Evolutionary conservation across 2,113 vertebrate species (phyloP).

Genomic region (Odocoileus virginianus): DNA sequence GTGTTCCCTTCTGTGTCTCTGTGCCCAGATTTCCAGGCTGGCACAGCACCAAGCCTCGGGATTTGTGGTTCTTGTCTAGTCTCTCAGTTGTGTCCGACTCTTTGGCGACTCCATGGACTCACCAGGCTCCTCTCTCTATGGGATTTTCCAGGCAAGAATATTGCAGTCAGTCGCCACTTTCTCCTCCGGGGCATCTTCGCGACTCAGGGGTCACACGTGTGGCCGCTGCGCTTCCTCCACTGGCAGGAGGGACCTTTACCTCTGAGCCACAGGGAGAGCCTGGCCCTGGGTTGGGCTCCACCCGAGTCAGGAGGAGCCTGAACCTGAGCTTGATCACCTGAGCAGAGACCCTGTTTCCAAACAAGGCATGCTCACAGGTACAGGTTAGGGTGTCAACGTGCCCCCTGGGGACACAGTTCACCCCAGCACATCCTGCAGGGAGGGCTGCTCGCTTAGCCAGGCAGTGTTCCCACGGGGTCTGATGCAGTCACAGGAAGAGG

Average conservation of each 20-base stretch:
- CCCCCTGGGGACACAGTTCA: fast-evolving
- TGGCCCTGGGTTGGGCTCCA: not conserved
- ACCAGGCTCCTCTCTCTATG: not conserved
- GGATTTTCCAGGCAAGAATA: not conserved
- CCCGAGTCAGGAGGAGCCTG: fast-evolving
- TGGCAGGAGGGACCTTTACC: not conserved
- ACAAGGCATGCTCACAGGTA: fast-evolving
- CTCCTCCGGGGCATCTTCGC: not conserved
- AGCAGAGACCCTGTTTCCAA: not conserved
- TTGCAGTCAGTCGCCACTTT: not conserved
- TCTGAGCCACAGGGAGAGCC: not conserved
- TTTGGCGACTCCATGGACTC: not conserved
- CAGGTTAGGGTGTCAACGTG: fast-evolving
- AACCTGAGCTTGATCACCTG: no score
- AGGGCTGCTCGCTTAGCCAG: fast-evolving
- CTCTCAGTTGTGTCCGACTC: not conserved
- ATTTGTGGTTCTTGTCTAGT: not conserved
- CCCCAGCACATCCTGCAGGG: fast-evolving
- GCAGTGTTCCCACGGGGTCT: no score
- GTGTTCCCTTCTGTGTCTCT: fast-evolving
- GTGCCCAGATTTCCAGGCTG: fast-evolving
- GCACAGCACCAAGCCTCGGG: fast-evolving
- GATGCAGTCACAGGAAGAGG: fast-evolving
- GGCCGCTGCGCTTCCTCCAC: not conserved
- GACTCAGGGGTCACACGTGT: not conserved